These are phyloP conservation scores for Mus minutoides DNA, from an alignment of 2,797 vertebrate genomes.

Conservation along the genomic window DNA sequence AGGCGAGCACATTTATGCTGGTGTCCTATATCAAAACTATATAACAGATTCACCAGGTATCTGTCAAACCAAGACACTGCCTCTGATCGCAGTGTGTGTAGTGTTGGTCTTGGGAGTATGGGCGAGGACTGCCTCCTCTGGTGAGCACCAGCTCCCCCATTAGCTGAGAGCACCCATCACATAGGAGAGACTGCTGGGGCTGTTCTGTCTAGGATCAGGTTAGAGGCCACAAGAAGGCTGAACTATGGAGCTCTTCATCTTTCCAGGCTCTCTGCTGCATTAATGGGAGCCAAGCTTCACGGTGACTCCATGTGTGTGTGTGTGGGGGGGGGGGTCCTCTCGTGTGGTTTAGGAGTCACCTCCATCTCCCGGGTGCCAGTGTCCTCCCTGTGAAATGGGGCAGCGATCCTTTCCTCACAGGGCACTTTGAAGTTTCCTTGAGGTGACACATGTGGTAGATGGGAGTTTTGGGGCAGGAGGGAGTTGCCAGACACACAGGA, in stretches of 20 bases:
- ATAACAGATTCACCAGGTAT: neutral
- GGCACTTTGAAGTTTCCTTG: neutral
- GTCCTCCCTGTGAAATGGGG: neutral
- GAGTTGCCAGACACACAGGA: neutral
- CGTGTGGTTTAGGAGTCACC: neutral
- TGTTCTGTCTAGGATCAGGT: neutral
- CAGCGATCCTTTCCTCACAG: neutral
- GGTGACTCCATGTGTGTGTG: neutral
- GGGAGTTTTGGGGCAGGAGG: neutral
- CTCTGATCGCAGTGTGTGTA: neutral
- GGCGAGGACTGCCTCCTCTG: accelerated
- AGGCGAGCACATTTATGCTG: neutral
- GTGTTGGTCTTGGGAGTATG: neutral
- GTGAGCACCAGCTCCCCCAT: neutral
- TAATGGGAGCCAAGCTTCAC: neutral
- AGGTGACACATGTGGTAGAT: neutral
- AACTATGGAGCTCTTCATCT: neutral
- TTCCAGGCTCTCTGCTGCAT: neutral
- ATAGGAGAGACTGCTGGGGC: neutral
- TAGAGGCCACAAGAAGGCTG: neutral
- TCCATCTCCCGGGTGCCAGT: neutral
- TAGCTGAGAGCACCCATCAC: neutral
- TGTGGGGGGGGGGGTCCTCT: neutral
- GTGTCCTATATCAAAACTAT: slow-evolving; percentile 6
- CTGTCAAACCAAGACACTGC: neutral